phyloP scores from a whole-genome alignment of 2,888 invertebrate species.

The Acrobasis repandana region DNA sequence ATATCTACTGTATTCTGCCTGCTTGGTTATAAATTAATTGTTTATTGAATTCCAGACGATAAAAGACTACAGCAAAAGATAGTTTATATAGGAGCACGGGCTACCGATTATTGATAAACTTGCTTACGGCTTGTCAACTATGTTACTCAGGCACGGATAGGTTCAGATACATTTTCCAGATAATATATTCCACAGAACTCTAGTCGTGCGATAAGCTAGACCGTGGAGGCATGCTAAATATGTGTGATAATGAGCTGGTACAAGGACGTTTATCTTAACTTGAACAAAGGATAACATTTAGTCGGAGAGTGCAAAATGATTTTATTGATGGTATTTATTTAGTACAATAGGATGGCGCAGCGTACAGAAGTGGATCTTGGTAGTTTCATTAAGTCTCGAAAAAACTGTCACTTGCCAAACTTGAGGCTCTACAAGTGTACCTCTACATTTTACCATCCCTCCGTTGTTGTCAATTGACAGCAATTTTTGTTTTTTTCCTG shows the following conservation, averaged over 20 bases:
- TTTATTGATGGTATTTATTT: too few relatives aligned
- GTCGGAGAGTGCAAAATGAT: too few relatives aligned
- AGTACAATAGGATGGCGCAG: too few relatives aligned
- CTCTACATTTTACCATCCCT: neutral
- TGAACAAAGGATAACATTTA: neutral
- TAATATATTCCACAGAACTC: slow-evolving; percentile 47
- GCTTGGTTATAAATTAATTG: too few relatives aligned
- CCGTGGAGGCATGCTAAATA: slow-evolving; percentile 55
- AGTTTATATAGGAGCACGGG: neutral
- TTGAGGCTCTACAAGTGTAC: neutral
- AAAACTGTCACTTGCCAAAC: too few relatives aligned
- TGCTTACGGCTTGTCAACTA: slow-evolving; percentile 8
- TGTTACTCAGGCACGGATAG: slow-evolving; percentile 36
- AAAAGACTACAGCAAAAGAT: neutral
- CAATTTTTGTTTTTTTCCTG: too few relatives aligned
- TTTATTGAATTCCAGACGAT: too few relatives aligned
- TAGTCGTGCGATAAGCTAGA: slow-evolving; percentile 49
- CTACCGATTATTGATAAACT: slow-evolving; percentile 7
- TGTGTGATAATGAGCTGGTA: slow-evolving; percentile 53
- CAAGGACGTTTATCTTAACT: neutral
- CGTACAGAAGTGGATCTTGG: too few relatives aligned
- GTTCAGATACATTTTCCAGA: slow-evolving; percentile 58
- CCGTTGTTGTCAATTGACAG: too few relatives aligned
- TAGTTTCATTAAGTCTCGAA: too few relatives aligned
- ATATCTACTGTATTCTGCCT: too few relatives aligned